These are phyloP conservation scores for Campaea margaritaria DNA, from an alignment of 2,888 invertebrate genomes.

Conservation along the genomic window DNA sequence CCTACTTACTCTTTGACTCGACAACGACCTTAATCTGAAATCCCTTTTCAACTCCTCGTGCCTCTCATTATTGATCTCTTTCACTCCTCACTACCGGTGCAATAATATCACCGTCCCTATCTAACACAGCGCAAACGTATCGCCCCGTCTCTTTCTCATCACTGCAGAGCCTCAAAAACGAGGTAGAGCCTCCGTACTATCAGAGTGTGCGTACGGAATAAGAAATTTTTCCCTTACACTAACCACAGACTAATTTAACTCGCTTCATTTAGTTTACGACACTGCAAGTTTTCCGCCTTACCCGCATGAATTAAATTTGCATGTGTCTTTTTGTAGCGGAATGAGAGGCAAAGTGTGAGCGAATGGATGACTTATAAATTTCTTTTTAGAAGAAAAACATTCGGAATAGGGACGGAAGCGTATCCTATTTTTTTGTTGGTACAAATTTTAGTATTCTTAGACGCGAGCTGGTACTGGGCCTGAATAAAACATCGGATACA, in stretches of 20 bases:
- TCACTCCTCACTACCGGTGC: constrained; percentile 86
- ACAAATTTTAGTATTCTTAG: constrained; percentile 49
- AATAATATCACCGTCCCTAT: constrained; percentile 72
- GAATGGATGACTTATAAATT: constrained; percentile 47
- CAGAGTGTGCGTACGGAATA: constrained; percentile 75
- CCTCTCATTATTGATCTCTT: constrained; percentile 86
- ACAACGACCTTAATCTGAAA: constrained; percentile 86
- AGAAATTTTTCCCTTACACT: constrained; percentile 71
- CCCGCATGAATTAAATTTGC: constrained; percentile 10
- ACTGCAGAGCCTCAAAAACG: constrained; percentile 85
- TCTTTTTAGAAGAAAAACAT: constrained; percentile 46
- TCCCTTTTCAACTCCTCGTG: constrained; percentile 85
- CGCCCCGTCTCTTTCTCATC: constrained; percentile 66
- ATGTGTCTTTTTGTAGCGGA: constrained; percentile 43
- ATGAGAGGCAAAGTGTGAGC: constrained; percentile 41
- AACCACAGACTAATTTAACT: constrained; percentile 62
- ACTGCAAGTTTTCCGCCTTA: constrained; percentile 48
- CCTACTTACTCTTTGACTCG: constrained; percentile 75
- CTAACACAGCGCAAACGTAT: constrained; percentile 48
- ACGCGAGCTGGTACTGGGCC: constrained; percentile 37
- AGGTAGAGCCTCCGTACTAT: constrained; percentile 77
- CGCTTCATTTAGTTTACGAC: constrained; percentile 41
- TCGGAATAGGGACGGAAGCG: constrained; percentile 34
- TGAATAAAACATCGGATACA: constrained; percentile 61
- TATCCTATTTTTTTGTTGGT: constrained; percentile 38